Evolutionary conservation across 2,797 vertebrate genomes (phyloP).

Genomic region (Hyperoplus lanceolatus): DNA sequence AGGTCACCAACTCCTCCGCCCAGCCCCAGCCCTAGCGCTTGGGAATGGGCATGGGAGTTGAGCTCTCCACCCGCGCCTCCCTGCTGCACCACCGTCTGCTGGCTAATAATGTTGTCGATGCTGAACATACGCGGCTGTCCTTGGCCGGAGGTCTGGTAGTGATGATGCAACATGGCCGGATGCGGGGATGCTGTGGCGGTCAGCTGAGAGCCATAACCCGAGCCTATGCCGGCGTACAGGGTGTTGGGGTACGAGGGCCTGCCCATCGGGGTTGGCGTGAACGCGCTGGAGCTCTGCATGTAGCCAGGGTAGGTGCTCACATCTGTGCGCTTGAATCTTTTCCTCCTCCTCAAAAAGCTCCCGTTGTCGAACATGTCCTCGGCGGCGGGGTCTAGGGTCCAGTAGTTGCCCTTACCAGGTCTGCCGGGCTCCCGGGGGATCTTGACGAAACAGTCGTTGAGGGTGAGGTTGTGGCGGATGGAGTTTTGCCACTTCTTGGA

Average conservation of each 20-base stretch:
- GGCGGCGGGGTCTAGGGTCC: slow-evolving; percentile 93
- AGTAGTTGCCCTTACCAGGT: slow-evolving; percentile 95
- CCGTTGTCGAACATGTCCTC: slow-evolving; percentile 98
- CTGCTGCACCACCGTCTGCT: slow-evolving; percentile 87
- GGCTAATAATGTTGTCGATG: slow-evolving; percentile 93
- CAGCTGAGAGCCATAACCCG: slow-evolving; percentile 85
- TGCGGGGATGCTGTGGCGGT: slow-evolving; percentile 77
- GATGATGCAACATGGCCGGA: slow-evolving; percentile 88
- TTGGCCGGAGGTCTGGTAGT: slow-evolving; percentile 85
- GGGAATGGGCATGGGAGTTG: slow-evolving; percentile 79
- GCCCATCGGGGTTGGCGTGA: slow-evolving; percentile 87
- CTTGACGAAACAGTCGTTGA: slow-evolving; percentile 95
- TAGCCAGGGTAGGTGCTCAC: slow-evolving; percentile 92
- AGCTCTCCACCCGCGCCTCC: slow-evolving; percentile 78
- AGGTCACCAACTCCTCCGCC: slow-evolving; percentile 82
- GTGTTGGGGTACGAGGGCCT: slow-evolving; percentile 85
- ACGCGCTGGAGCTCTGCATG: slow-evolving; percentile 90
- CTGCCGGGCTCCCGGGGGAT: slow-evolving; percentile 94
- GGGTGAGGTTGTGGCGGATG: slow-evolving; percentile 92
- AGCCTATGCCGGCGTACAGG: slow-evolving; percentile 82
- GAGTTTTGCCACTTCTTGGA: slow-evolving; percentile 96
- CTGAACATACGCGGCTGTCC: slow-evolving; percentile 93
- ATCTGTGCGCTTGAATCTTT: slow-evolving; percentile 92
- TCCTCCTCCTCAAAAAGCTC: slow-evolving; percentile 89
- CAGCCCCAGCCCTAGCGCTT: slow-evolving; percentile 84